Base-by-base conservation (phyloP, 2,888 invertebrate genomes). In the Formica aserva region DNA sequence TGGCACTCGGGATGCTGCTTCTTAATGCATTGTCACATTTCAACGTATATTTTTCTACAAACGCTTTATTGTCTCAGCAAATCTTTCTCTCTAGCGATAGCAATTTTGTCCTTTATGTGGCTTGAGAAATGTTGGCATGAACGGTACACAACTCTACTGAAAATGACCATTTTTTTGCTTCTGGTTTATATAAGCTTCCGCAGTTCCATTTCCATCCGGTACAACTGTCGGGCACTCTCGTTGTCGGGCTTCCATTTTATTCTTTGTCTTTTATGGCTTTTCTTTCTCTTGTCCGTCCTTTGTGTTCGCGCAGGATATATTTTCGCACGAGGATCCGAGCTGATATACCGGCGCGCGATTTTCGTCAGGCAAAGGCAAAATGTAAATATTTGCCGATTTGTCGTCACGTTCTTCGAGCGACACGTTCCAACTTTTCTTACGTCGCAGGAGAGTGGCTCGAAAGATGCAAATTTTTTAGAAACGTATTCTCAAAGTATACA, bases 301-400 rank as follows among this genome's bases (percentile, higher is more conserved):
- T 63, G 38, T 69, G 57, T 55, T 55, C 71, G 35, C 3, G 77
- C 26, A 52, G 69, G 52, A 82, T 74, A 76, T 85, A 66, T 41
- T 72, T 67, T 76, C 52, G 48, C 77, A 22, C 75, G 48, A 74
- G 74, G 57, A 69, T 66, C 29, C 85, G 48, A 60, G 62, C 32
- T 62, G 77, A 87, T 66, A 69, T 72, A 63, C 52, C 32, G 71
- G 60, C 13, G 52, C 62, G n/a, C 62, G 82, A 78, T 86, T 88
- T 84, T 87, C 65, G 45, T 75, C n/a, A 67, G 26, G 38, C 82
- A 80, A 83, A 67, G 76, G 55, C 41, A 55, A 45, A 81, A 65
- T 63, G 82, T 67, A 87, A 87, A 89, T 84, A 88, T 87, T 84
- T 87, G 80, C 65, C 69, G n/a, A 84, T 45, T 71, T 29, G 22